Conservation (phyloP, 2,888 invertebrate genomes). For the Macrostomum cliftonense region DNA sequence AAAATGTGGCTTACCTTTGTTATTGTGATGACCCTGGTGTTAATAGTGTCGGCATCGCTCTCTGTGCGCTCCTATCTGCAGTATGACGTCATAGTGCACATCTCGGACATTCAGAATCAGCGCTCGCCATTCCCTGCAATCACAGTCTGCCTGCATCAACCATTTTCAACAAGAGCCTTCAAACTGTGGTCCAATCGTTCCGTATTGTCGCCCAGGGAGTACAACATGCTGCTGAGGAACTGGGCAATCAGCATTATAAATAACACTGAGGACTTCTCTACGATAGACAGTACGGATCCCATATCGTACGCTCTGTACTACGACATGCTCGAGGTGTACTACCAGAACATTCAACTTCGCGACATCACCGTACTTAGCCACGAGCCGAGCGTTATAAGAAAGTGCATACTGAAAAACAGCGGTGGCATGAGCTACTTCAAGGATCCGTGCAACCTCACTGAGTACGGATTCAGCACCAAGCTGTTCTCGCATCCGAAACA, state of each 20-base stretch:
- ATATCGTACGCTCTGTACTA: not conserved
- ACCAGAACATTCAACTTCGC: constrained; percentile 1
- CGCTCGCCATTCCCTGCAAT: constrained; percentile 5
- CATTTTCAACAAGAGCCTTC: constrained; percentile 2
- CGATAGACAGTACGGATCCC: not conserved
- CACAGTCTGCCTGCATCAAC: constrained; percentile 7
- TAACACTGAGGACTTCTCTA: not conserved
- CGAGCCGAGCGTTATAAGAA: constrained; percentile 2
- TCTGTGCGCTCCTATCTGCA: constrained; percentile 5
- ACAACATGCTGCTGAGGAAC: constrained; percentile 6
- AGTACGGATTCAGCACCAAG: not conserved
- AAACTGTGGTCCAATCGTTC: constrained; percentile 1
- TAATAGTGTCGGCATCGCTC: constrained; percentile 5
- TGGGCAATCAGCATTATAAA: constrained; percentile 2
- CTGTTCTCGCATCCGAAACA: constrained; percentile 7
- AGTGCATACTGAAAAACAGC: constrained; percentile 4
- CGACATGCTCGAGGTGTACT: constrained; percentile 6
- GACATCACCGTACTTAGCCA: constrained; percentile 1
- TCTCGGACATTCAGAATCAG: not conserved
- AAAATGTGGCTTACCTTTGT: constrained; percentile 5
- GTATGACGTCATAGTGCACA: constrained; percentile 6
- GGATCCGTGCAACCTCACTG: constrained; percentile 2
- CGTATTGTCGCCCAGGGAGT: constrained; percentile 7
- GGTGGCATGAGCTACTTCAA: not conserved
- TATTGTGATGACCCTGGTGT: constrained; percentile 2